phyloP scores from a whole-genome alignment of 2,888 invertebrate species.

The Phaedon cochleariae region DNA sequence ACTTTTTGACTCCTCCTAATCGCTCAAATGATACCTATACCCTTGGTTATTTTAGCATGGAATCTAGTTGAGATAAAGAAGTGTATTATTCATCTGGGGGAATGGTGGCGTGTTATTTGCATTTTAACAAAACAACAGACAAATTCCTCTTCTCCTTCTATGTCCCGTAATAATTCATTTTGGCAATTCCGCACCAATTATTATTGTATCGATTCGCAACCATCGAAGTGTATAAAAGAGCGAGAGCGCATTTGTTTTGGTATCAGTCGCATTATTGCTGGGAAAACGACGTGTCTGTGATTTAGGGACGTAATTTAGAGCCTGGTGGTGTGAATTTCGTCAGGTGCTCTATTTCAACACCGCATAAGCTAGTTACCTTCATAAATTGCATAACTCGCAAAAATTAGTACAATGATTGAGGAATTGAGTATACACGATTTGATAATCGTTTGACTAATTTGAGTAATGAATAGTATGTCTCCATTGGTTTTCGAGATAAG shows the following conservation, averaged over 20 bases:
- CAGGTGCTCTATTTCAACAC: conserved; percentile 25
- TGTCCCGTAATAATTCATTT: neutral
- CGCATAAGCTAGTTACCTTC: conserved; percentile 28
- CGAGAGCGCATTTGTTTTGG: conserved; percentile 18
- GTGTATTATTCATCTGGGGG: no score
- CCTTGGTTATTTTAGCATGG: no score
- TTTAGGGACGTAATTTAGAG: conserved; percentile 29
- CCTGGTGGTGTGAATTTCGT: conserved; percentile 23
- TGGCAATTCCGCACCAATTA: conserved; percentile 11
- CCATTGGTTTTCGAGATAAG: no score
- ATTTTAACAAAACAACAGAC: no score
- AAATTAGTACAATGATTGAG: no score
- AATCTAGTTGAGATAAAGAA: no score
- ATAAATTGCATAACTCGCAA: conserved; percentile 1
- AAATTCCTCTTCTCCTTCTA: neutral
- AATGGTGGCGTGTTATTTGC: no score
- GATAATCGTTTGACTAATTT: no score
- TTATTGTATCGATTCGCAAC: conserved; percentile 22
- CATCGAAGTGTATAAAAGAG: conserved; percentile 28
- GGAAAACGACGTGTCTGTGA: conserved; percentile 24
- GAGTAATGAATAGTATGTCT: no score
- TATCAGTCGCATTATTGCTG: conserved; percentile 24
- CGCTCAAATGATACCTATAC: no score
- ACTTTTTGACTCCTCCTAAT: no score
- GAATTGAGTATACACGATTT: no score